Conservation (phyloP, 2,888 invertebrate genomes). For the Sylvicola cinctus region DNA sequence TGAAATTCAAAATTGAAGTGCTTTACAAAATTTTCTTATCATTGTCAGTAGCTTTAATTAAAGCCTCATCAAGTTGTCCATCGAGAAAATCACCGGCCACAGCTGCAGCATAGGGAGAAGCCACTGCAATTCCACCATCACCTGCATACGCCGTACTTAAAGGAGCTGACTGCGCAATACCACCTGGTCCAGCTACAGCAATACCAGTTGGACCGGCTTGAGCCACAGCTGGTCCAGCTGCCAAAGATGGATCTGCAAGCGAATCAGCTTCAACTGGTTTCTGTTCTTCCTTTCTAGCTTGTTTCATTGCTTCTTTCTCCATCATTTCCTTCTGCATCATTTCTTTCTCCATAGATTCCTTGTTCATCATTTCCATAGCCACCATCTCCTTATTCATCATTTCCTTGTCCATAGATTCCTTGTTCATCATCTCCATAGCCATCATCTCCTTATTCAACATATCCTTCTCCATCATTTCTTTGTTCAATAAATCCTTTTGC, state of each 20-base stretch:
- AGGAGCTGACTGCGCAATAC: conserved; percentile 51
- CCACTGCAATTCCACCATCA: conserved; percentile 44
- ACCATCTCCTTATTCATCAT: neutral
- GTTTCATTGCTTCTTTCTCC: neutral
- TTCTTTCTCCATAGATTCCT: neutral
- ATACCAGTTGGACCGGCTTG: conserved; percentile 22
- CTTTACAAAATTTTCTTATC: too few relatives aligned
- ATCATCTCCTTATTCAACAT: neutral
- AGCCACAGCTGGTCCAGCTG: too few relatives aligned
- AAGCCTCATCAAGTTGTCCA: conserved; percentile 6
- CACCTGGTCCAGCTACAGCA: conserved; percentile 39
- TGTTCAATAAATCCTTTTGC: neutral
- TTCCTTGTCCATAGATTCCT: neutral
- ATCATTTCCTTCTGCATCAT: neutral
- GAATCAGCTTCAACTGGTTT: too few relatives aligned
- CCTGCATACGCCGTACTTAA: conserved; percentile 50
- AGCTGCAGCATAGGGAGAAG: conserved; percentile 50
- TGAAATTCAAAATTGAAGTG: too few relatives aligned
- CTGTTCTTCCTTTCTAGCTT: too few relatives aligned
- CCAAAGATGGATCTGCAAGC: too few relatives aligned
- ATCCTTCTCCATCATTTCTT: neutral
- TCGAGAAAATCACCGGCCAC: conserved; percentile 41
- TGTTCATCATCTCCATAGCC: neutral
- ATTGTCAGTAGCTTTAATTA: too few relatives aligned
- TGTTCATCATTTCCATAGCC: neutral